Base-by-base conservation (phyloP, 2,888 invertebrate species). In the Dimorphilus gyrociliatus region DNA sequence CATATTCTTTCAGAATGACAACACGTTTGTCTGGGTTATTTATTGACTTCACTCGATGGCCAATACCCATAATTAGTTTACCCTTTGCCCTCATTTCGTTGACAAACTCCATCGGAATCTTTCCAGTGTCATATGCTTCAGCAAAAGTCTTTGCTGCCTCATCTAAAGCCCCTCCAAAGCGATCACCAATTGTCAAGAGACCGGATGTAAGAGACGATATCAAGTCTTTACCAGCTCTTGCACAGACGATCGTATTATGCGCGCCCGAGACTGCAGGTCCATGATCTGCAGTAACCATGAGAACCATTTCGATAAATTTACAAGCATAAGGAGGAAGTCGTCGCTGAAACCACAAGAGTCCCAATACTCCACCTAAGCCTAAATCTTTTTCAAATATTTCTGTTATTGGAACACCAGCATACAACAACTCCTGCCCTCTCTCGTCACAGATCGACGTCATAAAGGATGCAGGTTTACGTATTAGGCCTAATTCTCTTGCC, bases 371-470 rank as follows among this genome's bases (percentile, higher is more conserved):
- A 2, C 97, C 97, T 37, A 97, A 82, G 14, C 97, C 97, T 39
- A 97, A 75, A 53, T 88, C 84, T 51, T 85, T 76, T 62, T 86
- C 86, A 40, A 97, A 69, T 26, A 94, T 82, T 41, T 70, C 70
- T 25, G 72, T 72, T 46, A 75, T 75, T 10, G 74, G 74, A 64
- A 88, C 84, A 21, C 97, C 97, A 41, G 92, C 92, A 67, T 97
- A 99, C 33, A 84, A 69, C 36, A 94, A 67, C 65, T 94, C 94
- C 56, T 92, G 88, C 7, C 97, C 97, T 42, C 97, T 72, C 66
- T 97, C 97, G 65, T 97, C 97, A 59, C 94, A 94, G 51, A 97
- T 99, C 12, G 86, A 86, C 14, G 94, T 92, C 80, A 99, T 94
- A 66, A 97, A 97, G 2, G 90, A 90, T 0, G 97, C 94, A 23